Evolutionary conservation across 2,797 vertebrate species (phyloP).

Genomic region (Leuciscus waleckii): DNA sequence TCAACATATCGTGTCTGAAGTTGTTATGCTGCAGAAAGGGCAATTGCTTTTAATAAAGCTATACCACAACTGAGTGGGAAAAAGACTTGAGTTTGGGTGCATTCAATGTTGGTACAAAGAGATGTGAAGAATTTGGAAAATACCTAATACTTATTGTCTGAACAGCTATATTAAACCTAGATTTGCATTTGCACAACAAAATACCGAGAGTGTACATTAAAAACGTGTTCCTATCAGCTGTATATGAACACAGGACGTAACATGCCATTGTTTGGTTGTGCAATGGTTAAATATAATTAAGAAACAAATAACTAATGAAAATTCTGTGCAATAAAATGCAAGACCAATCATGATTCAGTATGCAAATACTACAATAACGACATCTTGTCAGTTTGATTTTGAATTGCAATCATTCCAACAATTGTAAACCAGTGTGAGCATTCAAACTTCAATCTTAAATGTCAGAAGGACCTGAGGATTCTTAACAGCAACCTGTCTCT

Average conservation of each 20-base stretch:
- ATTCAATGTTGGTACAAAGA: neutral
- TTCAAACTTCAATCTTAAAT: too few species aligned
- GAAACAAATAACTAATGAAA: neutral
- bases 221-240: neutral
- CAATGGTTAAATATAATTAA: neutral
- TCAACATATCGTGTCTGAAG: neutral
- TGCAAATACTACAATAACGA: neutral
- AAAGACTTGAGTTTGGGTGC: neutral
- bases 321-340: neutral
- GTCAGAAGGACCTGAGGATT: too few species aligned
- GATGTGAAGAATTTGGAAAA: neutral
- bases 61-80: neutral
- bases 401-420: too few species aligned
- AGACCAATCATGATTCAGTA: neutral
- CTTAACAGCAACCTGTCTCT: too few species aligned
- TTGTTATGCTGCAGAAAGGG: neutral
- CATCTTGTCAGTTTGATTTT: too few species aligned
- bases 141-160: neutral
- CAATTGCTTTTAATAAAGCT: conserved; percentile 13
- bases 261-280: neutral
- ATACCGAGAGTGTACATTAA: neutral
- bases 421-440: too few species aligned
- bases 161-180: neutral
- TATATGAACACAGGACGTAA: neutral
- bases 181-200: neutral